phyloP scores from a whole-genome alignment of 2,113 vertebrate species.

The Otus sunia region DNA sequence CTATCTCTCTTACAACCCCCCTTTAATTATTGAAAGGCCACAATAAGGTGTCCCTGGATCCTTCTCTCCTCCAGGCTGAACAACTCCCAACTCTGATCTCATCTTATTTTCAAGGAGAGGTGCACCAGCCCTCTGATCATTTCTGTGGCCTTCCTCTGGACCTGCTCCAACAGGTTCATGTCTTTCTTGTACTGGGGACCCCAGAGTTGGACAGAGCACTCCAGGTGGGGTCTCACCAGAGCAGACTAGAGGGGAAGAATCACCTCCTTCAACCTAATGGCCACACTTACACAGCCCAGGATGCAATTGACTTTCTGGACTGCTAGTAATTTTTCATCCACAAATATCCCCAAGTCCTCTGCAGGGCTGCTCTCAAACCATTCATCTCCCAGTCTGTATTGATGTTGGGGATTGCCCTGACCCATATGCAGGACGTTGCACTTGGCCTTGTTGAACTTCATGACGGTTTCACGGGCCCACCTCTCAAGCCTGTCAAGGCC shows the following conservation, averaged over 20 bases:
- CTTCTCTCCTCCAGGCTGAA: neutral
- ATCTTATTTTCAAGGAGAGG: neutral
- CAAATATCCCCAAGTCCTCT: neutral
- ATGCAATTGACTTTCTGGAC: no score
- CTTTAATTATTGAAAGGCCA: neutral
- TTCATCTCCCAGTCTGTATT: fast-evolving
- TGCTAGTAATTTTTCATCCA: neutral
- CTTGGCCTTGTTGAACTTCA: neutral
- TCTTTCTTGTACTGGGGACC: no score
- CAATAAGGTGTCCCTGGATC: neutral
- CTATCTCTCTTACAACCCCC: neutral
- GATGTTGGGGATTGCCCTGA: fast-evolving
- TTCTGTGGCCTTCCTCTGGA: neutral
- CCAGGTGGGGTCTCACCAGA: neutral
- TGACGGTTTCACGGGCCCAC: fast-evolving
- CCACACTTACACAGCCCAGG: neutral
- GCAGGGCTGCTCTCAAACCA: neutral
- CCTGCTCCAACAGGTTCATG: no score
- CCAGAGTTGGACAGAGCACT: neutral
- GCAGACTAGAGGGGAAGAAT: neutral
- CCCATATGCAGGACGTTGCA: neutral
- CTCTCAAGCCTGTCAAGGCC: neutral
- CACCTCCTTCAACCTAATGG: neutral
- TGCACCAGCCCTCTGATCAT: neutral
- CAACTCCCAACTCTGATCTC: neutral